Conservation (phyloP, 2,888 invertebrate genomes). For the Sinotaia quadrata region DNA sequence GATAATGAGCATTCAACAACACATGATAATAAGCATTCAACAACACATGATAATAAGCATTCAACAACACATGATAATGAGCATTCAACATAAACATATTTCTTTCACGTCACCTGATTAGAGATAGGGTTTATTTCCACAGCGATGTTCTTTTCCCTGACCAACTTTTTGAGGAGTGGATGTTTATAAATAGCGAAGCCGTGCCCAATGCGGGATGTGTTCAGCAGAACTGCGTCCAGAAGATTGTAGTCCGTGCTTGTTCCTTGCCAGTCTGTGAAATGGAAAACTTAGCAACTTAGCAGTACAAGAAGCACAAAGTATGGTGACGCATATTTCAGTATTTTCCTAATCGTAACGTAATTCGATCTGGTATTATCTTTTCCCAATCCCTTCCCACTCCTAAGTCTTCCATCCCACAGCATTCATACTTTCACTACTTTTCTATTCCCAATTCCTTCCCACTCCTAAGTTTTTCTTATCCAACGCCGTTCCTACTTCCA, state of each 20-base stretch:
- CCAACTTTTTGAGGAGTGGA: conserved; percentile 50
- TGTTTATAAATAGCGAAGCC: conserved; percentile 67
- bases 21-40: too few species aligned
- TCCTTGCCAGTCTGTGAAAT: conserved; percentile 61
- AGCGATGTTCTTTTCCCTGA: conserved; percentile 51
- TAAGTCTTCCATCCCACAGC: too few species aligned
- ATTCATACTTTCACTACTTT: too few species aligned
- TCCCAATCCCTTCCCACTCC: too few species aligned
- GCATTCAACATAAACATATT: too few species aligned
- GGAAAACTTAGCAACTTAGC: conserved; percentile 8
- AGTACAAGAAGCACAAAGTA: not conserved
- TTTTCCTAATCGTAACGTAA: not conserved
- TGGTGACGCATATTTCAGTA: not conserved
- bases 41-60: too few species aligned
- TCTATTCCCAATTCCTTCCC: too few species aligned
- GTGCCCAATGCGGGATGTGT: conserved; percentile 66
- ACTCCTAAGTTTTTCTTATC: too few species aligned
- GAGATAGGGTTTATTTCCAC: conserved; percentile 69
- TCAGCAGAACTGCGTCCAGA: conserved; percentile 65
- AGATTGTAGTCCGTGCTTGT: conserved; percentile 62
- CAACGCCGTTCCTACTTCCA: too few species aligned
- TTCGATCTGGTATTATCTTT: too few species aligned
- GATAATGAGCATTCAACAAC: too few species aligned
- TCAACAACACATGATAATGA: too few species aligned
- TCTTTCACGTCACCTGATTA: conserved; percentile 61